Conservation (phyloP, 2,113 vertebrate genomes). For the Benthochromis sp. region DNA sequence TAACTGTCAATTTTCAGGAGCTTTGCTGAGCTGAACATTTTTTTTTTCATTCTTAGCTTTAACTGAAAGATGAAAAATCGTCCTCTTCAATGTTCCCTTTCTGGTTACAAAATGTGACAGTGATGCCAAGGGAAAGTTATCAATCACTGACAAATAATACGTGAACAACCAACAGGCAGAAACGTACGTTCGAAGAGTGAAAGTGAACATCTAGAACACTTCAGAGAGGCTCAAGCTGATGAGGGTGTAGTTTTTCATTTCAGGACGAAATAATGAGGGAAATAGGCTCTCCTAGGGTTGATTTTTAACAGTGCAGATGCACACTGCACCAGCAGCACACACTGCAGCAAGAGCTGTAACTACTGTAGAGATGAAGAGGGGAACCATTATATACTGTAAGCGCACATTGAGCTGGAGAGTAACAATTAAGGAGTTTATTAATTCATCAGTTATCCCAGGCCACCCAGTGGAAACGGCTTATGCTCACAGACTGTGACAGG, state of each 20-base stretch:
- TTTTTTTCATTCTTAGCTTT: neutral
- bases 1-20: neutral
- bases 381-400: neutral
- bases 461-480: neutral
- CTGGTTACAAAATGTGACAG: neutral
- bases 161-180: neutral
- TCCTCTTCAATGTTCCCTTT: neutral
- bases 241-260: neutral
- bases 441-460: conserved; percentile 21
- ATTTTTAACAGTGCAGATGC: conserved; percentile 1
- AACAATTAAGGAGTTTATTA: conserved; percentile 25
- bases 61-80: neutral
- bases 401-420: neutral
- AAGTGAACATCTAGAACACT: neutral
- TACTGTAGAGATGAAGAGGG: neutral
- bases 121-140: neutral
- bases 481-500: neutral
- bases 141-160: neutral
- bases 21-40: neutral
- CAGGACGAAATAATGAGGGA: neutral
- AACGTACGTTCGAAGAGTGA: neutral
- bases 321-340: neutral
- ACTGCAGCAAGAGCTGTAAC: neutral
- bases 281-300: neutral
- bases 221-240: neutral